These are phyloP conservation scores for Enteromius unitaeniatus DNA, from an alignment of 2,797 vertebrate species.

Conservation along the genomic window DNA sequence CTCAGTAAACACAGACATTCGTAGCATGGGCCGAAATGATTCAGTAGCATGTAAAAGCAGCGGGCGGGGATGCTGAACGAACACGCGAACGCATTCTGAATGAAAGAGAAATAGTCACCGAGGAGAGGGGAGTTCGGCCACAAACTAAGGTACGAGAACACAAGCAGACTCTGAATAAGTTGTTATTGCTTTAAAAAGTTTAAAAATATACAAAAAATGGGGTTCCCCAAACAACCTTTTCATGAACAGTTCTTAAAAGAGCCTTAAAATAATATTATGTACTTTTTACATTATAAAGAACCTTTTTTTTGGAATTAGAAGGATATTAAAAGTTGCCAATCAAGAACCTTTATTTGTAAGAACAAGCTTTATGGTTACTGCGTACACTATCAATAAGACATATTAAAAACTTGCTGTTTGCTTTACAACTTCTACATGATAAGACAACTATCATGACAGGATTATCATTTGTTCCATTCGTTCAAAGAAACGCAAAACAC, in stretches of 20 bases:
- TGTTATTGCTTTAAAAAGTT: background rate
- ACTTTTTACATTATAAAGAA: too few relatives aligned
- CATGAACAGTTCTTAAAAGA: background rate
- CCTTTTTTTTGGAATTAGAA: too few relatives aligned
- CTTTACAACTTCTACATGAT: background rate
- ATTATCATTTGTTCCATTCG: background rate
- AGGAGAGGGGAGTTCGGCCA: conserved; percentile 28
- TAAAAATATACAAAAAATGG: background rate
- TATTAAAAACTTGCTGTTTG: background rate
- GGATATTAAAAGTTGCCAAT: too few relatives aligned
- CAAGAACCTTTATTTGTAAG: background rate
- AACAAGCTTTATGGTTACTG: background rate
- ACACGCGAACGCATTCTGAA: conserved; percentile 35
- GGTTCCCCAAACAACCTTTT: background rate
- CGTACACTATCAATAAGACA: background rate
- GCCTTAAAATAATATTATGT: too few relatives aligned
- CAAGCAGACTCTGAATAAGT: background rate
- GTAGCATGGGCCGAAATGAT: conserved; percentile 41
- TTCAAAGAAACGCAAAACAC: background rate
- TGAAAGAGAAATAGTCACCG: background rate
- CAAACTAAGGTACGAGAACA: conserved; percentile 48
- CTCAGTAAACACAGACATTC: conserved; percentile 64
- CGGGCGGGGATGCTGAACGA: conserved; percentile 29
- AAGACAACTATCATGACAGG: background rate
- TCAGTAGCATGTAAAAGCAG: conserved; percentile 39